Percentiles rank a stretch among this genome's conserved stretches.
Evolutionary conservation across 2,797 vertebrate species (phyloP).

Genomic region (Sebastes cheni): DNA sequence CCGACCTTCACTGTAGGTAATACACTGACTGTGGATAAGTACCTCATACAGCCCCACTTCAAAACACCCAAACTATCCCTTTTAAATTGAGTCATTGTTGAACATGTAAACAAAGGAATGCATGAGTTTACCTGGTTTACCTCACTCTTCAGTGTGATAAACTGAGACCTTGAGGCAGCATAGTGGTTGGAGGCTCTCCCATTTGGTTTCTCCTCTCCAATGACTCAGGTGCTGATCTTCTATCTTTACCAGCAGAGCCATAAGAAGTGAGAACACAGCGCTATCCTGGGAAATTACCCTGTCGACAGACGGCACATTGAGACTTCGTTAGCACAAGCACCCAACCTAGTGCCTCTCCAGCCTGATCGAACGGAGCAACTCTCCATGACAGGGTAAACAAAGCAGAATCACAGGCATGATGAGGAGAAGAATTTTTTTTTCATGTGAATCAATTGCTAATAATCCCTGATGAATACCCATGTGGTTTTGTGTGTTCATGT

Average conservation of each 20-base stretch:
- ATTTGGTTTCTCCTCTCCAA: slow-evolving; percentile 45
- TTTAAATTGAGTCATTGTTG: not conserved
- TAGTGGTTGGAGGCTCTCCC: slow-evolving; percentile 5
- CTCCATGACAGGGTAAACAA: slow-evolving; percentile 68
- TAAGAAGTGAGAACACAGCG: slow-evolving; percentile 53
- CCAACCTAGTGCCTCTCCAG: slow-evolving; percentile 62
- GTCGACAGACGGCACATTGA: slow-evolving; percentile 71
- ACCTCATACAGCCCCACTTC: too few species aligned
- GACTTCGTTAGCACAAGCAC: slow-evolving; percentile 74
- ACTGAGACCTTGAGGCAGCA: slow-evolving; percentile 1
- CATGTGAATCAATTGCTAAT: slow-evolving; percentile 27
- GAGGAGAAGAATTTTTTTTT: slow-evolving; percentile 33
- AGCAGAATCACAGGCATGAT: slow-evolving; percentile 58
- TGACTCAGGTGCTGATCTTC: slow-evolving; percentile 63
- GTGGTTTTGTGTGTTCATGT: slow-evolving; percentile 17
- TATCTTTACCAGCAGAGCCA: slow-evolving; percentile 53
- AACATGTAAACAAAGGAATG: not conserved
- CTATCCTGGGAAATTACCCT: slow-evolving; percentile 78
- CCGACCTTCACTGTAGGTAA: too few species aligned
- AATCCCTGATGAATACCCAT: slow-evolving; percentile 12
- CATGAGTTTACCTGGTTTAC: not conserved
- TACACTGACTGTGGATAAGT: too few species aligned
- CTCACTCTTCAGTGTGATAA: not conserved
- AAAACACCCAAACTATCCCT: too few species aligned
- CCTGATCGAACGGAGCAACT: slow-evolving; percentile 62